Conservation (phyloP, 2,888 invertebrate genomes). For the Synergus japonicus region DNA sequence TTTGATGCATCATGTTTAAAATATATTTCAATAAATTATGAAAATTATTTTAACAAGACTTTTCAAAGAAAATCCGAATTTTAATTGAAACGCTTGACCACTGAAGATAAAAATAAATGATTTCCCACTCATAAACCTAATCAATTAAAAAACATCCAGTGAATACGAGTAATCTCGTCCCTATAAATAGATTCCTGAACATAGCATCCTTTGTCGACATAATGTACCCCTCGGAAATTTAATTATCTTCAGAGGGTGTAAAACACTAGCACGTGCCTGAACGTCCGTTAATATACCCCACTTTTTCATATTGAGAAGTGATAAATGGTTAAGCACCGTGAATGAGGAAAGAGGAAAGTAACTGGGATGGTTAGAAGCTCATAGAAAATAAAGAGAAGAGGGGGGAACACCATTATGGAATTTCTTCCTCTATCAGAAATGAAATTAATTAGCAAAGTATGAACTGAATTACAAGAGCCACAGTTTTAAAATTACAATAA, state of each 20-base stretch:
- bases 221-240: constrained; percentile 19
- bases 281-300: background rate
- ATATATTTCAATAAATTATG: too few relatives aligned
- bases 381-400: background rate
- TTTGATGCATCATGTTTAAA: too few relatives aligned
- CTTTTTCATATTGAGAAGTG: constrained; percentile 25
- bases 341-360: constrained; percentile 11
- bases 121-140: too few relatives aligned
- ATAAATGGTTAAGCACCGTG: constrained; percentile 3
- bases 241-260: constrained; percentile 23
- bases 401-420: background rate
- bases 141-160: too few relatives aligned
- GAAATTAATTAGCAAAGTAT: constrained; percentile 21
- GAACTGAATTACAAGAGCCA: background rate
- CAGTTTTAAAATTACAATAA: constrained; percentile 13
- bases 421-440: background rate
- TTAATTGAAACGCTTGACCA: too few relatives aligned
- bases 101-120: too few relatives aligned
- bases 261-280: constrained; percentile 10
- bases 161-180: too few relatives aligned
- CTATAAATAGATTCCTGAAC: background rate
- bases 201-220: background rate
- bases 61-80: too few relatives aligned
- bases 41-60: too few relatives aligned
- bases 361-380: background rate